Evolutionary conservation across 2,113 vertebrate species (phyloP).

Genomic region (Cyphomyrus plagiostoma): DNA sequence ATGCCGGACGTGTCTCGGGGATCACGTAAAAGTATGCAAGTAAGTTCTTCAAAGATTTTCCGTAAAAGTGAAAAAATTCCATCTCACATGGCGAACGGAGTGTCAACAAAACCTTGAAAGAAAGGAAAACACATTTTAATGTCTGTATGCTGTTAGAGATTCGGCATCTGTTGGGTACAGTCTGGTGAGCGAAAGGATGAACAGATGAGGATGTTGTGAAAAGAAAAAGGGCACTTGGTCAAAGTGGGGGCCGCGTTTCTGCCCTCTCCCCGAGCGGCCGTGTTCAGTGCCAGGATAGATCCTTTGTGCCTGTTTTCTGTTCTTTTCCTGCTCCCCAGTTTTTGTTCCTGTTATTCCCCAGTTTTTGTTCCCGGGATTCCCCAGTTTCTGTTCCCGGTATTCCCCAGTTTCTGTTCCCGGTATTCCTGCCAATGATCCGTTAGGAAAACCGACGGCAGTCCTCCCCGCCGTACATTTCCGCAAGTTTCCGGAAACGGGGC

Average conservation of each 20-base stretch:
- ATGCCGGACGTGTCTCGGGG: not conserved
- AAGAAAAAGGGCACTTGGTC: slow-evolving; percentile 15
- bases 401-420: not conserved
- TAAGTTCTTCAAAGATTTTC: not conserved
- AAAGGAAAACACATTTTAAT: not conserved
- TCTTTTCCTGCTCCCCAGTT: not conserved
- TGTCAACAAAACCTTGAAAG: not conserved
- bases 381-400: not conserved
- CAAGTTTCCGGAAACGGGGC: slow-evolving; percentile 86
- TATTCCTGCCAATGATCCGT: not conserved
- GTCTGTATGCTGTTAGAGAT: not conserved
- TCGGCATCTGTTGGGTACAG: not conserved
- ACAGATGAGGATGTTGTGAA: slow-evolving; percentile 44
- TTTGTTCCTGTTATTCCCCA: not conserved
- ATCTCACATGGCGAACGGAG: not conserved
- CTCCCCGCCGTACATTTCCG: slow-evolving; percentile 82
- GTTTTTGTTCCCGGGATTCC: not conserved
- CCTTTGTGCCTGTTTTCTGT: slow-evolving; percentile 38
- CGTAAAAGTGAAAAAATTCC: not conserved
- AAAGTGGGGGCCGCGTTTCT: slow-evolving; percentile 47
- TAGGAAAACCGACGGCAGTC: slow-evolving; percentile 85
- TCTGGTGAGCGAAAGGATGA: not conserved
- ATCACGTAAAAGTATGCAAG: not conserved
- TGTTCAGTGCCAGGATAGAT: slow-evolving; percentile 50
- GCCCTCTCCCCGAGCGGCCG: not conserved